These are phyloP conservation scores for Propithecus perrieri DNA, from an alignment of 2,797 vertebrate species.

Conservation along the genomic window DNA sequence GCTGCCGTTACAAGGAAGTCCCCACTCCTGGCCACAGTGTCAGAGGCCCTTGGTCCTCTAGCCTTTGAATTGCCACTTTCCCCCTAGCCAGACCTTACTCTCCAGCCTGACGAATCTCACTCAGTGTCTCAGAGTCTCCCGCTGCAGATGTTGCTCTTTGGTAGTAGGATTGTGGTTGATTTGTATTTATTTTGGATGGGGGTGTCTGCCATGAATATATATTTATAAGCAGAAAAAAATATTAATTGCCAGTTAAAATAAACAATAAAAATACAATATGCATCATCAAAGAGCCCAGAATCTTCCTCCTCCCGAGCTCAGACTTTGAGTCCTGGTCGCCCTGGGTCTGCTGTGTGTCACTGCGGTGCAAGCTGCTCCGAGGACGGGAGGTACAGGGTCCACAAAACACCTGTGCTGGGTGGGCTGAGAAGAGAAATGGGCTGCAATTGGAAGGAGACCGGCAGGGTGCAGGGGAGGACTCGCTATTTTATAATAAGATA, in stretches of 20 bases:
- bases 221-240: neutral
- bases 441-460: neutral
- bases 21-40: neutral
- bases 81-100: neutral
- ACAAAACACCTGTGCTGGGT: neutral
- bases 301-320: neutral
- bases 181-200: neutral
- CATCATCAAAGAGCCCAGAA: neutral
- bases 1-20: neutral
- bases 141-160: neutral
- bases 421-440: neutral
- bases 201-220: neutral
- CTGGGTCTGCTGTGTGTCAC: fast-evolving
- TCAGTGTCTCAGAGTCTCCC: neutral
- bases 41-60: neutral
- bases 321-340: neutral
- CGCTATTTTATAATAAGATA: neutral
- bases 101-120: neutral
- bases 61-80: neutral
- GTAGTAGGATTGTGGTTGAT: neutral
- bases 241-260: neutral
- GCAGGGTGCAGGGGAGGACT: neutral
- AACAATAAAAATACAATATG: neutral
- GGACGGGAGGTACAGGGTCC: too few species aligned
- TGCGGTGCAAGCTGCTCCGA: neutral